These are phyloP conservation scores for Phoenicopterus ruber DNA, from an alignment of 2,113 vertebrate species.

Conservation along the genomic window DNA sequence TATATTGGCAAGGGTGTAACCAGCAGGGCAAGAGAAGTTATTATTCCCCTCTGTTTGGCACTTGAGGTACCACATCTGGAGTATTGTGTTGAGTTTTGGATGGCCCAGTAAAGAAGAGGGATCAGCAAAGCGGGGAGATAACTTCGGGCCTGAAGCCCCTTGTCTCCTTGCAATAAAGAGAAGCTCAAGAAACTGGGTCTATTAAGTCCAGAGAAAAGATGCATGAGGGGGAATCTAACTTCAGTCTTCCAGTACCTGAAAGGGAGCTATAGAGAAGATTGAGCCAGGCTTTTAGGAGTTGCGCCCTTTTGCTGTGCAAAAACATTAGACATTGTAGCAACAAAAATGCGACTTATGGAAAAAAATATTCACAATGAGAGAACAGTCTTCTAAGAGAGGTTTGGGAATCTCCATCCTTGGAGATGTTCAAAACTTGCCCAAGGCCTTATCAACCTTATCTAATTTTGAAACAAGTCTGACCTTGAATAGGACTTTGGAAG, in stretches of 20 bases:
- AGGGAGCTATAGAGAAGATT: neutral
- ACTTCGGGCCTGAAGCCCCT: neutral
- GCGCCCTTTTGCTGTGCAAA: neutral
- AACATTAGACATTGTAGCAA: neutral
- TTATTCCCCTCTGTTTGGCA: neutral
- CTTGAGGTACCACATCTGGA: neutral
- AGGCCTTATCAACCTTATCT: neutral
- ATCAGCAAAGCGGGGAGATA: neutral
- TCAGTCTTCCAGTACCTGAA: neutral
- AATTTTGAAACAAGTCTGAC: neutral
- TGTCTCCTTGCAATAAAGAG: neutral
- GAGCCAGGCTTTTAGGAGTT: neutral
- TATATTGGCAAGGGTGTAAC: neutral
- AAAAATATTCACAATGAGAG: neutral
- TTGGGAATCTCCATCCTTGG: neutral
- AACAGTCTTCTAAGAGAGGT: neutral
- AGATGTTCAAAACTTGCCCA: neutral
- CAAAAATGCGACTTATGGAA: neutral
- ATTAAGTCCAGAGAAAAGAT: neutral
- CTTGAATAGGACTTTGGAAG: neutral
- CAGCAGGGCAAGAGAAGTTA: neutral
- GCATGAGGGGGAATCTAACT: neutral
- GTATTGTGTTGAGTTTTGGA: neutral
- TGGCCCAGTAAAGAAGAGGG: neutral
- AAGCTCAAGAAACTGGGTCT: neutral